Base-by-base conservation (phyloP, 2,113 vertebrate species). In the Ranitomeya imitator region DNA sequence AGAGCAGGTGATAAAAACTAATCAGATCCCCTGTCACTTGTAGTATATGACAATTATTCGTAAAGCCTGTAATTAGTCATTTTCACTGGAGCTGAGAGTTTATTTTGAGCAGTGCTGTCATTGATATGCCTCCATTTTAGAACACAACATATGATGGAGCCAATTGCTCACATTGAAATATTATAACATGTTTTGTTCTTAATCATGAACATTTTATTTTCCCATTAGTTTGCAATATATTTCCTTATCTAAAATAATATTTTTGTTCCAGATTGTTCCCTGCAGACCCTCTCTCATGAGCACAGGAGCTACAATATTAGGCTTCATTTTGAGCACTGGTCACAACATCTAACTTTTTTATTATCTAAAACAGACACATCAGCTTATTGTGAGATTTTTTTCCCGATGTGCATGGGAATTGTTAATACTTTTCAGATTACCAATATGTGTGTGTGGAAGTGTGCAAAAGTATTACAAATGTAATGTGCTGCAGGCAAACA, bases 11-110 rank as follows among this genome's bases (percentile, higher is more conserved):
- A 92, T 86, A 86, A 52, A 82, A 86, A 76, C 90, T 71, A 78
- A 60, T 67, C 85, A 91, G 90, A 89, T 92, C 91, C 91, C 91
- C 87, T 61, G 81, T 88, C 63, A 91, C 90, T 74, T 77, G 86
- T 76, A 91, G 90, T 87, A 78, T 85, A 87, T 74, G 79, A 91
- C 90, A 91, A 85, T 85, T 92, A 90, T 85, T 59, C 73, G 79
- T 26, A 74, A 85, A 71, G 60, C 77, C 91, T 61, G 90, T 92
- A 92, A 93, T 92, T 91, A 91, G 87, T 86, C 85, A 78, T 91
- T 79, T 31, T 91, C 92, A 90, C 26, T 26, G 37, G 15, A 61
- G 55, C 89, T 86, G 87, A 83, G 59, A 31, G 57, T 31, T 77
- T 16, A 15, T 37, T 12, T 45, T 82, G 89, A 61, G 86, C 19